phyloP scores from a whole-genome alignment of 2,113 vertebrate species.

The Gobius niger region DNA sequence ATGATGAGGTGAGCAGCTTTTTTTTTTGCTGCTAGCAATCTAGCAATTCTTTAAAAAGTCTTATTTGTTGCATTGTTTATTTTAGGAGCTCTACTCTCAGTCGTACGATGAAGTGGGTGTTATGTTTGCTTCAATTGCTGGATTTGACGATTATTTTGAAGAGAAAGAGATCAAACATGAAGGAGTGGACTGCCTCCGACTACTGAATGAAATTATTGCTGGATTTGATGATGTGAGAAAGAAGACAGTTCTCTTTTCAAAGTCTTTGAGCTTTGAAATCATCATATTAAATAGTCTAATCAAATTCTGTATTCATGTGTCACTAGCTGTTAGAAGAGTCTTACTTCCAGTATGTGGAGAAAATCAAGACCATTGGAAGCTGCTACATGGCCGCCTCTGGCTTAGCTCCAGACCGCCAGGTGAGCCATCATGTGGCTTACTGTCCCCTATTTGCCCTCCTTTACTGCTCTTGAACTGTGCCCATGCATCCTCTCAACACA shows the following conservation, averaged over 20 bases:
- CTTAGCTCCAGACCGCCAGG: conserved; percentile 91
- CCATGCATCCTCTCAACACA: background rate
- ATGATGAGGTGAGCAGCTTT: conserved; percentile 82
- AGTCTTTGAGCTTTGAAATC: background rate
- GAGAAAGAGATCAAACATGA: conserved; percentile 94
- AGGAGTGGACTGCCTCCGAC: conserved; percentile 89
- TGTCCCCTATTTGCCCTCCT: background rate
- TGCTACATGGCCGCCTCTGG: conserved; percentile 97
- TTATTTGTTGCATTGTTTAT: background rate
- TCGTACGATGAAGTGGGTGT: conserved; percentile 95
- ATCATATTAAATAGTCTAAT: background rate
- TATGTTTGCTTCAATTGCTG: conserved; percentile 95
- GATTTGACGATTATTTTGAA: conserved; percentile 94
- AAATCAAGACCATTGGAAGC: conserved; percentile 97
- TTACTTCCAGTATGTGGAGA: conserved; percentile 93
- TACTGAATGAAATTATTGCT: conserved; percentile 96
- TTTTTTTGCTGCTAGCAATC: too few species aligned
- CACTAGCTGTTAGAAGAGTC: conserved; percentile 89
- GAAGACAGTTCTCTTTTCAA: conserved; percentile 10
- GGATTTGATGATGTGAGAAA: conserved; percentile 90
- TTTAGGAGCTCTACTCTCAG: conserved; percentile 90
- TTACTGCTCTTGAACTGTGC: background rate
- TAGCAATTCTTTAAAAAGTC: background rate
- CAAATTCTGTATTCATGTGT: conserved; percentile 1
- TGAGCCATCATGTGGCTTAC: conserved; percentile 47